Conservation (phyloP, 2,113 vertebrate species). For the Eublepharis macularius region DNA sequence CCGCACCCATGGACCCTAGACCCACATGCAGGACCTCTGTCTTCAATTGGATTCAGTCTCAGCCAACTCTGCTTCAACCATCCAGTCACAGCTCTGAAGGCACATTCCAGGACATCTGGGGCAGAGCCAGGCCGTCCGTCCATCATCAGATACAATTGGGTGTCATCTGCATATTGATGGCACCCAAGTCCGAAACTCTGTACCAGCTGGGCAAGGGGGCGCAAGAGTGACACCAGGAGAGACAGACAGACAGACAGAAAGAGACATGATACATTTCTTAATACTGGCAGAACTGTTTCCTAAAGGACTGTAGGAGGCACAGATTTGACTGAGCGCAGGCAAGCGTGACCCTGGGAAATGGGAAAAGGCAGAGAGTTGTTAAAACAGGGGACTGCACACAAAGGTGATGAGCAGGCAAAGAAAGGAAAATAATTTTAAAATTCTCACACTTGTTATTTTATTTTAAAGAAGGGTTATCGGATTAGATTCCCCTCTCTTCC, state of each 20-base stretch:
- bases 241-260: background rate
- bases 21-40: no score
- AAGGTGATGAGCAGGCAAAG: background rate
- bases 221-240: rapidly evolving
- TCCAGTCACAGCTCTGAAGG: no score
- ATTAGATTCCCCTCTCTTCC: background rate
- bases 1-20: no score
- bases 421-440: background rate
- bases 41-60: no score
- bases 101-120: no score
- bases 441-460: background rate
- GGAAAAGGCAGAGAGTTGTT: background rate
- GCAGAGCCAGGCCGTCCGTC: no score
- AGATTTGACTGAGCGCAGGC: background rate
- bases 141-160: no score
- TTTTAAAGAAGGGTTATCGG: background rate
- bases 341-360: rapidly evolving
- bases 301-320: conserved; percentile 7
- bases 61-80: no score
- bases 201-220: no score
- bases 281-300: conserved; percentile 9
- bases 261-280: background rate
- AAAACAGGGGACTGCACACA: rapidly evolving
- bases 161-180: no score
- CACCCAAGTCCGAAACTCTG: no score